Evolutionary conservation across 1,140 invertebrate species (phyloP).

Genomic region (Pollicipes pollicipes): DNA sequence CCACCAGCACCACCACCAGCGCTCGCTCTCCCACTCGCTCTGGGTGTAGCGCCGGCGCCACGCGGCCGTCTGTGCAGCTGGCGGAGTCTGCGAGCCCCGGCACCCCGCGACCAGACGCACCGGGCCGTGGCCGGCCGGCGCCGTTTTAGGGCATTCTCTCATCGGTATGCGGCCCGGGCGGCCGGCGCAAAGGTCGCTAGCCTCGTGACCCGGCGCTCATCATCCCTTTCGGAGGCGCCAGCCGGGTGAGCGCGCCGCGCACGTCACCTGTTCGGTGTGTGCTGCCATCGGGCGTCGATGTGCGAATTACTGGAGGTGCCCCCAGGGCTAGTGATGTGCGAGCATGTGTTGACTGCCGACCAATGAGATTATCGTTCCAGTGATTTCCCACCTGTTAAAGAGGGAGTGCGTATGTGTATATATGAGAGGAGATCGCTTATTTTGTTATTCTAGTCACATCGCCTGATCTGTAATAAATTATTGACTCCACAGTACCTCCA

Average conservation of each 20-base stretch:
- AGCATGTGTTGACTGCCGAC: not conserved
- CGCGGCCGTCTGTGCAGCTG: not conserved
- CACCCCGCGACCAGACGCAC: too few relatives aligned
- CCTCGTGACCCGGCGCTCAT: not conserved
- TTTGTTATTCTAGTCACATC: conserved; percentile 1
- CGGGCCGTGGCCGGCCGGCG: too few relatives aligned
- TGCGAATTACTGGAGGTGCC: too few relatives aligned
- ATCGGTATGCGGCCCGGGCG: not conserved
- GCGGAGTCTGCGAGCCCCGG: too few relatives aligned
- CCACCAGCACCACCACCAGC: not conserved
- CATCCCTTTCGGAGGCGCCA: not conserved
- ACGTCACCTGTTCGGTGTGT: not conserved
- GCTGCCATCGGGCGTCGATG: not conserved
- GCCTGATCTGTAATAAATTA: not conserved
- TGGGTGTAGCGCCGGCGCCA: not conserved
- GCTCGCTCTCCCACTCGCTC: not conserved
- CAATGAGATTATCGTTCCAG: too few relatives aligned
- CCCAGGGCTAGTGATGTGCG: not conserved
- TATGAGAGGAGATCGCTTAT: not conserved
- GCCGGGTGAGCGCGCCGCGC: too few relatives aligned
- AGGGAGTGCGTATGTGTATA: not conserved
- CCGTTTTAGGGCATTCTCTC: not conserved
- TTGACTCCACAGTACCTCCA: not conserved
- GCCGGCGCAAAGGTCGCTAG: not conserved
- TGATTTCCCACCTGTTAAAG: not conserved